Evolutionary conservation across 2,113 vertebrate species (phyloP), one percentile per base, ranked within the genome.

Genomic region (Corvus moneduloides): DNA sequence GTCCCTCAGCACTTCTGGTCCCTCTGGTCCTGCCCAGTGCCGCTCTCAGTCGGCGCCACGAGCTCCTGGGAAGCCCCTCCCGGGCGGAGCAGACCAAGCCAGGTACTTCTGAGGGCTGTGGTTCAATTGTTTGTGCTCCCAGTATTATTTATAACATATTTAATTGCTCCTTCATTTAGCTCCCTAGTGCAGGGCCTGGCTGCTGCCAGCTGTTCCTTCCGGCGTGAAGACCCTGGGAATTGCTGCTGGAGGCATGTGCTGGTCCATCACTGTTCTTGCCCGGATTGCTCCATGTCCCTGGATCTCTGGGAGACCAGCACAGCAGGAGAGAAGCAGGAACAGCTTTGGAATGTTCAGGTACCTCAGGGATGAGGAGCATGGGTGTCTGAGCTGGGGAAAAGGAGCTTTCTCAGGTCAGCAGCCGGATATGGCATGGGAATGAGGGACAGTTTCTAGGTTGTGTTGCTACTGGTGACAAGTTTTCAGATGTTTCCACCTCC

Each of bases 21-120:
- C 63, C 12, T 27, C 52, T 32, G 43, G 1, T 55, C 55, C 84
- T 37, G 13, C 8, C 2, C 28, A 27, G 30, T 0, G 0, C 24
- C 1, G 0, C 9, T 46, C 69, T n/a, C 3, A 0, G 39, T n/a
- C 0, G 0, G 62, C 62, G 17, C 68, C 1, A 0, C 3, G 3
- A 35, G 39, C 48, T 30, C 80, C 43, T 1, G 2, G 52, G 62
- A 58, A 75, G 27, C 41, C 9, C 21, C 28, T 33, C 30, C 62
- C 14, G 19, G 49, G 17, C 0, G 1, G 27, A 52, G 66, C 33
- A 3, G 39, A 59, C 39, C 48, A 9, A 33, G 9, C 67, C 62
- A 41, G 58, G 44, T 32, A 44, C 3, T 41, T 73, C 1, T 41
- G 46, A 14, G 69, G 59, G 7, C 2, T 7, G 24, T 21, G 54